Conservation (phyloP, 2,888 invertebrate species). For the Anaspis maculata region DNA sequence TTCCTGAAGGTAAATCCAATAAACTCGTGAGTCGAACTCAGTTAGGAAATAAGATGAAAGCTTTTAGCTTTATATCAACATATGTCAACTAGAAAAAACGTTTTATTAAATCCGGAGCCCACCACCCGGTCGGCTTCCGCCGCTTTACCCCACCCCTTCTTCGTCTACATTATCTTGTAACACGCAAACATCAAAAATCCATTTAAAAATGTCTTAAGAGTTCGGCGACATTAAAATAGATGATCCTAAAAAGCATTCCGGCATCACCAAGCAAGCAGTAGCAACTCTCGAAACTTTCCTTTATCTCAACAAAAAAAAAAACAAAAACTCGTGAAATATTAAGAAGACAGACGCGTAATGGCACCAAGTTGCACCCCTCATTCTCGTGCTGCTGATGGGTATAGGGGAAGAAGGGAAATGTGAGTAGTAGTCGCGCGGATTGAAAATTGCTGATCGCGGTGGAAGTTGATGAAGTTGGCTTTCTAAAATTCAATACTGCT, state of each 20-base stretch:
- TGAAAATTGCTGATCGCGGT: too few relatives aligned
- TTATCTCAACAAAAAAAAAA: slow-evolving; percentile 19
- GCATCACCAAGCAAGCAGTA: too few relatives aligned
- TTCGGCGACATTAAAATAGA: slow-evolving; percentile 30
- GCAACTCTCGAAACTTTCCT: slow-evolving; percentile 24
- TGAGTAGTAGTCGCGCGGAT: too few relatives aligned
- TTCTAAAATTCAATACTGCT: too few relatives aligned
- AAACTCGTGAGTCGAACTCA: slow-evolving; percentile 23
- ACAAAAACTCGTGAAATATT: slow-evolving; percentile 14
- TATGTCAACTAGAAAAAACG: slow-evolving; percentile 25
- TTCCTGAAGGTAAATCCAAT: slow-evolving; percentile 23
- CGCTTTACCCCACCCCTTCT: too few relatives aligned
- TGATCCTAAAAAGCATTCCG: slow-evolving; percentile 27
- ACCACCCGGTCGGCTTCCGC: too few relatives aligned
- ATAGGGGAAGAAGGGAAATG: too few relatives aligned
- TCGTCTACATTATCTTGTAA: slow-evolving; percentile 24
- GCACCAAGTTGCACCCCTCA: slow-evolving; percentile 3
- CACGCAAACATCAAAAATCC: slow-evolving; percentile 33
- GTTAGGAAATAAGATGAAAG: slow-evolving; percentile 26
- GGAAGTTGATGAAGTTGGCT: too few relatives aligned
- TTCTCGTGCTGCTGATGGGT: too few relatives aligned
- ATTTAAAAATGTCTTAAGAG: slow-evolving; percentile 27
- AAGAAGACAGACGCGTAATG: slow-evolving; percentile 11
- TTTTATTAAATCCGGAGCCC: slow-evolving; percentile 25
- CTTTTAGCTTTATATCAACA: slow-evolving; percentile 28